phyloP scores from a whole-genome alignment of 2,888 invertebrate species.

The Blastobasis lacticolella region DNA sequence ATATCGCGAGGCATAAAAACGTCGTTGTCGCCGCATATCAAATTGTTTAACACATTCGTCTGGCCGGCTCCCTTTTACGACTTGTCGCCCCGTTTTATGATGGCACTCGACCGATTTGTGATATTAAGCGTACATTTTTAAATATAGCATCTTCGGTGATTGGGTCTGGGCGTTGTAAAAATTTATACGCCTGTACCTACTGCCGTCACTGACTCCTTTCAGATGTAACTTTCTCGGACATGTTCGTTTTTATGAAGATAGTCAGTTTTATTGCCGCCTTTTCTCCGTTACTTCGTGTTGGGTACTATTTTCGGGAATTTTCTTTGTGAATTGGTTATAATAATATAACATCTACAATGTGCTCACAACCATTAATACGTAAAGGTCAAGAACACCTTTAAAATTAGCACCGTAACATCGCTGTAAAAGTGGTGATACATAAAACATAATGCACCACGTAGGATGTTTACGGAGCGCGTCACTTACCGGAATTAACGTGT shows the following conservation, averaged over 20 bases:
- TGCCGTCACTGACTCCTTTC: too few relatives aligned
- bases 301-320: too few relatives aligned
- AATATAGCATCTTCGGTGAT: conserved; percentile 32
- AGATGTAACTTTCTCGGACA: too few relatives aligned
- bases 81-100: conserved; percentile 51
- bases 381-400: too few relatives aligned
- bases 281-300: too few relatives aligned
- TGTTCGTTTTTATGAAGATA: too few relatives aligned
- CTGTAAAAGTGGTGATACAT: background rate
- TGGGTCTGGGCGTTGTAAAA: conserved; percentile 12
- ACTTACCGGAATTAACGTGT: conserved; percentile 44
- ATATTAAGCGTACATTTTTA: conserved; percentile 33
- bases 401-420: too few relatives aligned
- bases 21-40: conserved; percentile 61
- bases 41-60: conserved; percentile 64
- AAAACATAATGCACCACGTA: background rate
- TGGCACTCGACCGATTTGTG: conserved; percentile 47
- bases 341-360: too few relatives aligned
- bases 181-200: background rate
- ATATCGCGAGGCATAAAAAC: conserved; percentile 62
- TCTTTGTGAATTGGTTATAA: too few relatives aligned
- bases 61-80: conserved; percentile 44
- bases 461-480: conserved; percentile 23
- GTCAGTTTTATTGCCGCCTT: too few relatives aligned
- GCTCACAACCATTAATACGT: too few relatives aligned